Percentiles rank a stretch among this genome's conserved stretches.
Conservation (phyloP, 1,140 invertebrate species). For the Ceratosolen solmsi region DNA sequence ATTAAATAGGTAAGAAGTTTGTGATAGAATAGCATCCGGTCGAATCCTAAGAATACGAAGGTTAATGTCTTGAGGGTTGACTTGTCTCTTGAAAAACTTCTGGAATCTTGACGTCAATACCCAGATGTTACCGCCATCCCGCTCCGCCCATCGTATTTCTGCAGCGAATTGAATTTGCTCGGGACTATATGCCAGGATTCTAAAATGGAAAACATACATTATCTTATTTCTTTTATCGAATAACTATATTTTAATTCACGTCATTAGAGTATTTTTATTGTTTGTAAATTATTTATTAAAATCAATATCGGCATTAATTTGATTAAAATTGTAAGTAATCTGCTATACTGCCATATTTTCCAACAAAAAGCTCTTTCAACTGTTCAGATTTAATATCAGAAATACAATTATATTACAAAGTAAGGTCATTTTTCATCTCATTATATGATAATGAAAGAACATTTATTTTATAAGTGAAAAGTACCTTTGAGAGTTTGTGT, state of each 20-base stretch:
- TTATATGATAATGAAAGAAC: too few relatives aligned
- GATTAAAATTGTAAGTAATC: too few relatives aligned
- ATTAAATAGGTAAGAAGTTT: background rate
- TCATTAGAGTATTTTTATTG: too few relatives aligned
- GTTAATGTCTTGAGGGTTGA: constrained; percentile 77
- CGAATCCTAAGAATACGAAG: constrained; percentile 77
- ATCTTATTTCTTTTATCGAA: too few relatives aligned
- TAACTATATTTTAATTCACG: too few relatives aligned
- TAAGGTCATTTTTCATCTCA: too few relatives aligned
- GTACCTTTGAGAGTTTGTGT: constrained; percentile 78
- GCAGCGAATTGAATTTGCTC: constrained; percentile 83
- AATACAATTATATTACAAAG: too few relatives aligned
- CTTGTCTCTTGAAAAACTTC: constrained; percentile 80
- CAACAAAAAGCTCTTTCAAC: too few relatives aligned
- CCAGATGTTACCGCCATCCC: constrained; percentile 81
- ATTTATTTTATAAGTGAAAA: constrained; percentile 24
- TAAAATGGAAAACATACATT: constrained; percentile 64
- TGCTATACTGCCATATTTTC: too few relatives aligned
- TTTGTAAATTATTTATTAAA: too few relatives aligned
- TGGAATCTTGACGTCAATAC: constrained; percentile 82
- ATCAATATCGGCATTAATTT: too few relatives aligned
- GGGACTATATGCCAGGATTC: constrained; percentile 80
- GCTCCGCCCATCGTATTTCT: constrained; percentile 78
- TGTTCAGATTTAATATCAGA: too few relatives aligned
- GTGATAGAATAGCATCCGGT: constrained; percentile 15